Evolutionary conservation across 1,140 invertebrate genomes (phyloP), one percentile per base, ranked within the genome.

Genomic region (Hydropsyche tenuis): DNA sequence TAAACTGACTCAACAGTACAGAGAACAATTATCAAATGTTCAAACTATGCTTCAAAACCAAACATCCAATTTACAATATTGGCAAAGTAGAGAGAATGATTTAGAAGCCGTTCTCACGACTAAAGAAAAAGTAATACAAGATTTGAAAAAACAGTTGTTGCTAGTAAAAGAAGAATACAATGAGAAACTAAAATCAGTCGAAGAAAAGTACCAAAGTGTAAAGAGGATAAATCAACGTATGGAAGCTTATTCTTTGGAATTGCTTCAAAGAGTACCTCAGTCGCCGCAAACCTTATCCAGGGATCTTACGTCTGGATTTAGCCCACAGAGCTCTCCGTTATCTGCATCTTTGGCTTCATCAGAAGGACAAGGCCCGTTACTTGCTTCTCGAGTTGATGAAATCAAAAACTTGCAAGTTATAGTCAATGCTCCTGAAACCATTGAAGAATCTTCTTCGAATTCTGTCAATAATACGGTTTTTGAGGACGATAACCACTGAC

Each of bases 181-280:
- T 68, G 82, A 83, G 6, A 84, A 86, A 68, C 78, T 87, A 42
- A 81, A 88, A 80, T 87, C 90, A 1, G 84, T 92, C 1, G 90
- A 91, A 78, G 90, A 89, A 51, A 93, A 93, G 80, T 93, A 93
- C 79, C 85, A 87, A 64, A 87, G 88, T 5, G 88, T 92, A 76
- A 86, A 89, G 77, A 84, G 88, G 25, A 89, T 92, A 27, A 91
- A 90, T 80, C 84, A 90, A 71, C 84, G 88, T 43, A 82, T 91
- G 69, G 91, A 93, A 78, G 87, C 88, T 45, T 88, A 90, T 71
- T 88, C 91, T 5, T 82, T 92, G 62, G 89, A 92, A 78, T 80
- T 90, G 46, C 84, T 80, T 69, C 73, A 75, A 73, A 78, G 62
- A 69, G 75, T 75, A 51, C 79, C 62, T 70, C 80, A 72, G 78